Base-by-base conservation (phyloP, 2,888 invertebrate genomes). In the Drosophila peninsularis region DNA sequence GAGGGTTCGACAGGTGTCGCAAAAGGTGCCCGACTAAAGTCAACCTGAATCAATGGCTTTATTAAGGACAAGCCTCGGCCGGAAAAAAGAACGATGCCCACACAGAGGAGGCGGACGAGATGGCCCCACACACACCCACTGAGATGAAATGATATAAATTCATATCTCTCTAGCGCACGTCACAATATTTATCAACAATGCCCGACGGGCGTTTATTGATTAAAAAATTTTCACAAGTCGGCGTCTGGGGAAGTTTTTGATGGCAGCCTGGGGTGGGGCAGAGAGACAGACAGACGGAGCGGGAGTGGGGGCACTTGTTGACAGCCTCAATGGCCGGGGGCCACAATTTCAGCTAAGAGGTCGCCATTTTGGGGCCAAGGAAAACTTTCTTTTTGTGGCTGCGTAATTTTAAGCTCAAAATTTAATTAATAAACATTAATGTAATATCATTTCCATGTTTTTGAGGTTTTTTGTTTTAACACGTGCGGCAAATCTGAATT, bases 371-470 rank as follows among this genome's bases (percentile, higher is more conserved):
- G 67, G 57, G 62, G 71, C 54, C 49, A 47, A 47, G 50, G 49
- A 44, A 71, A 70, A 74, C 50, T 54, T 66, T 21, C 17, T 70
- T 70, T 68, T 64, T 54, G 32, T 54, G 55, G 37, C 68, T 66
- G 72, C 74, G 39, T 56, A 66, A 76, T 79, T 87, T 79, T 88
- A 82, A 85, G 85, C 32, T 24, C 63, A 47, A 68, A 79, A 83
- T 85, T 83, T 88, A 83, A 88, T 83, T 88, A 83, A 88, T 75
- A 75, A 77, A 85, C 62, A 71, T 68, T 73, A 73, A 70, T 61
- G 67, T 71, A 42, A 50, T 50, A 34, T 50, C 68, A 66, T 71
- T 68, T 62, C 14, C 42, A 44, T 50, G 41, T 61, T 53, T 70
- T 19, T 72, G 27, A 50, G 60, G 67, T 67, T 80, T 66, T 37